These are phyloP conservation scores for Eilema sororculum DNA, from an alignment of 2,888 invertebrate species.

Conservation along the genomic window DNA sequence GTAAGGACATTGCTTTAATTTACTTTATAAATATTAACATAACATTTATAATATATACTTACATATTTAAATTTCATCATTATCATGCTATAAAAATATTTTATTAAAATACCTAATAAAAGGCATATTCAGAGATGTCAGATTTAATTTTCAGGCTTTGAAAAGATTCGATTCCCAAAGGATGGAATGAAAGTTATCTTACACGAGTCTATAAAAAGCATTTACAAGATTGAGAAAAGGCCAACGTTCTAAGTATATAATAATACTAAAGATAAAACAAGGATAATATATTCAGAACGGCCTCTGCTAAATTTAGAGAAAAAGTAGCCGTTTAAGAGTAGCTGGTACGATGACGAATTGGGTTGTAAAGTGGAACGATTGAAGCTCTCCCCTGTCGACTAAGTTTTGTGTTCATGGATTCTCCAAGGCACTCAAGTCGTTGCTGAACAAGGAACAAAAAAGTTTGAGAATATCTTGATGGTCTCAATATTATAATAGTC, in stretches of 20 bases:
- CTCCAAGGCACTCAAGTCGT: slow-evolving; percentile 60
- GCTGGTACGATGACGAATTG: slow-evolving; percentile 61
- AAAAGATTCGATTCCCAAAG: not conserved
- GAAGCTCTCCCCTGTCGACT: slow-evolving; percentile 63
- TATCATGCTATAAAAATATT: no score
- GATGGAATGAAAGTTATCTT: slow-evolving; percentile 13
- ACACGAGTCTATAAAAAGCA: slow-evolving; percentile 6
- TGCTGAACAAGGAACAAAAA: slow-evolving; percentile 25
- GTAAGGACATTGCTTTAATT: no score
- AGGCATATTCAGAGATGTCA: not conserved
- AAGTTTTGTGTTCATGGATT: slow-evolving; percentile 67
- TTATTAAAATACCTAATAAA: not conserved
- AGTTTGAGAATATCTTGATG: slow-evolving; percentile 7
- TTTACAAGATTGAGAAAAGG: slow-evolving; percentile 13
- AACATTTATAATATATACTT: no score
- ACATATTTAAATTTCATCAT: no score
- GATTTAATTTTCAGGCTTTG: not conserved
- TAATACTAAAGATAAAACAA: slow-evolving; percentile 33
- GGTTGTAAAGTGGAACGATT: slow-evolving; percentile 67
- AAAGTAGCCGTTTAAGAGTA: slow-evolving; percentile 40
- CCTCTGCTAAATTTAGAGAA: slow-evolving; percentile 28
- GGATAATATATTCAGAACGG: slow-evolving; percentile 42
- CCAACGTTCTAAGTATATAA: slow-evolving; percentile 29
- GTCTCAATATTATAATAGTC: not conserved
- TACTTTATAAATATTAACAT: no score